Evolutionary conservation across 1,140 invertebrate genomes (phyloP).

Genomic region (Aphelenchoides avenae): DNA sequence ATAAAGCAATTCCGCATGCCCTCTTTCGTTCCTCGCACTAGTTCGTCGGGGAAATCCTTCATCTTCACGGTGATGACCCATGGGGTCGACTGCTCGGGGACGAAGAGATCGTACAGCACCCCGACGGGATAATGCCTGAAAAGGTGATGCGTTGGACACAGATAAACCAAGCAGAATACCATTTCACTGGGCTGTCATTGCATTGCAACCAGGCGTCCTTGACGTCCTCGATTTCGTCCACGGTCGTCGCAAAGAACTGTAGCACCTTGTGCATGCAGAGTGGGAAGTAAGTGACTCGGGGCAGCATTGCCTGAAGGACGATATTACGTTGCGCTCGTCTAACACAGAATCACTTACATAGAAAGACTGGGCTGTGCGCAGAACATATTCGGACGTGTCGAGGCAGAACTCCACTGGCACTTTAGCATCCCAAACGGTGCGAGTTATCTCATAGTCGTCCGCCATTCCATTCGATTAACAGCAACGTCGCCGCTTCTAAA

Average conservation of each 20-base stretch:
- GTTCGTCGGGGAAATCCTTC: conserved; percentile 67
- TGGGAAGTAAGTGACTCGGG: conserved; percentile 88
- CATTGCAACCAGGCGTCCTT: conserved; percentile 92
- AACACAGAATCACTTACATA: conserved; percentile 37
- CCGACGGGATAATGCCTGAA: conserved; percentile 86
- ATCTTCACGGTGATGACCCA: conserved; percentile 94
- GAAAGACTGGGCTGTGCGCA: conserved; percentile 19
- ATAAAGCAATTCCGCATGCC: conserved; percentile 86
- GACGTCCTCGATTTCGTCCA: conserved; percentile 69
- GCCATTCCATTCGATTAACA: conserved; percentile 1
- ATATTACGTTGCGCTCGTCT: conserved; percentile 10
- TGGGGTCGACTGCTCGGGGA: conserved; percentile 72
- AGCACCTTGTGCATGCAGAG: conserved; percentile 86
- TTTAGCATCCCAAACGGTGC: conserved; percentile 50
- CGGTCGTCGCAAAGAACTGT: conserved; percentile 68
- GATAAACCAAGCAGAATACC: conserved; percentile 62
- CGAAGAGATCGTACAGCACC: conserved; percentile 78
- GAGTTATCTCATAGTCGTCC: conserved; percentile 52
- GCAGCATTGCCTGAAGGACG: conserved; percentile 74
- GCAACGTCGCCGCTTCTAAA: too few species aligned
- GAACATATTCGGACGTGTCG: conserved; percentile 31
- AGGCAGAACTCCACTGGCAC: conserved; percentile 51
- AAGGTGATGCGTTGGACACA: conserved; percentile 22
- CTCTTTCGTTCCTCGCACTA: conserved; percentile 69
- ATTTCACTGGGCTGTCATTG: conserved; percentile 84